Evolutionary conservation across 1,140 invertebrate species (phyloP), one percentile per base, ranked within the genome.

Genomic region (Drosophila punjabiensis): DNA sequence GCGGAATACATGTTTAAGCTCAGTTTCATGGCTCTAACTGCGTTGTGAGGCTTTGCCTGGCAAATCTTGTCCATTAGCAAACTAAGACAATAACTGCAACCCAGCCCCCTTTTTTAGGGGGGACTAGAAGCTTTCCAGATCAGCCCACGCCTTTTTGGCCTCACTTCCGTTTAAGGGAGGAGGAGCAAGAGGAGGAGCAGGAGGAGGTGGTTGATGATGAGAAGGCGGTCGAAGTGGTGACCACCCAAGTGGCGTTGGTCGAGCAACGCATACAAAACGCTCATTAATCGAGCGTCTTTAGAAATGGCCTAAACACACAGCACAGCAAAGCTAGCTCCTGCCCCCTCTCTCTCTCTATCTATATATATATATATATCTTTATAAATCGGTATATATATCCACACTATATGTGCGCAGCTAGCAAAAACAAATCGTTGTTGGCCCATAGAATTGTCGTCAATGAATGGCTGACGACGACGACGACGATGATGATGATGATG

Each of bases 231-330:
- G 1, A 24, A 37, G 53, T 56, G 55, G 55, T 50, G 76, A 24
- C 83, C 83, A 83, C 81, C 83, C 83, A 87, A 83, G 79, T 68
- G 65, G 76, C 52, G 43, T 13, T 48, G 63, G 66, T 76, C 77
- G 81, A 85, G 81, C 76, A 81, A 62, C 74, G 85, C 85, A 88
- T 88, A 88, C 85, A 88, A 89, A 88, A 89, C 77, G 85, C 85
- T 89, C 86, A 88, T 88, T 88, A 89, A 85, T 70, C 71, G 83
- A 76, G 75, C 63, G 67, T 64, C 75, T 66, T 50, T 77, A 61
- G 62, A 78, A 81, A 77, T 45, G 48, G 48, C 45, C 68, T 56
- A 55, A 61, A 67, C 65, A 61, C 33, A 69, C 43, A 70, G 24
- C 32, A 64, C 18, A 55, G 55, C 52, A 53, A 16, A 55, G 32